Percentiles rank a stretch among this genome's conserved stretches.
These are phyloP conservation scores for Vidua macroura DNA, from an alignment of 2,113 vertebrate genomes.

Conservation along the genomic window DNA sequence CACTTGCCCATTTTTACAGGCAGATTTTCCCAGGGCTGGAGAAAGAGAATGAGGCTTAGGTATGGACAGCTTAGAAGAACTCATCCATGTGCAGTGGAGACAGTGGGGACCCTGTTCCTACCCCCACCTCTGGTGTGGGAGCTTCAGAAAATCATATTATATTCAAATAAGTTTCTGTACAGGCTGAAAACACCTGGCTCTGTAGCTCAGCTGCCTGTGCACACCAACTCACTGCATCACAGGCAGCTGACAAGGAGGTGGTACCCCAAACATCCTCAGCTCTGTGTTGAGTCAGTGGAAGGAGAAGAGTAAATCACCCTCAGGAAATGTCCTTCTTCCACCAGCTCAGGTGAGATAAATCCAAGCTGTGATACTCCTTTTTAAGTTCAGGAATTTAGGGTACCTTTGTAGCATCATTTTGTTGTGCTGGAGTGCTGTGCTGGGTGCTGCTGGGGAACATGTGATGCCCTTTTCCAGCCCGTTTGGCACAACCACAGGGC, in stretches of 20 bases:
- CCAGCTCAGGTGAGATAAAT: background rate
- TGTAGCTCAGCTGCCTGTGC: background rate
- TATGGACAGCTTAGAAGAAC: background rate
- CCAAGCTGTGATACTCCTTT: background rate
- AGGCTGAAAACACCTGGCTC: background rate
- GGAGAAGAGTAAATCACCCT: background rate
- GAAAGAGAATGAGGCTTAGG: background rate
- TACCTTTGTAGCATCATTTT: background rate
- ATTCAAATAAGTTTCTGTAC: background rate
- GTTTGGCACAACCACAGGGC: background rate
- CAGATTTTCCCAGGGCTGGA: background rate
- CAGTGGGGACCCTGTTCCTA: background rate
- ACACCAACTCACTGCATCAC: accelerated
- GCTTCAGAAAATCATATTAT: background rate
- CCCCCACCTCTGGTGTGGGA: background rate
- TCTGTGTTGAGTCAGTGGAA: background rate
- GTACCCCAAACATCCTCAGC: background rate
- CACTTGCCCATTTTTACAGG: background rate
- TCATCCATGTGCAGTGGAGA: background rate
- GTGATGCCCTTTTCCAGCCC: background rate
- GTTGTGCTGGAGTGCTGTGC: background rate
- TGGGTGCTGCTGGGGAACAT: background rate
- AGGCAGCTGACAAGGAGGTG: background rate
- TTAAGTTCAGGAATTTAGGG: background rate
- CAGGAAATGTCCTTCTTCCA: background rate